Evolutionary conservation across 2,797 vertebrate species (phyloP).

Genomic region (Cottoperca gobio): DNA sequence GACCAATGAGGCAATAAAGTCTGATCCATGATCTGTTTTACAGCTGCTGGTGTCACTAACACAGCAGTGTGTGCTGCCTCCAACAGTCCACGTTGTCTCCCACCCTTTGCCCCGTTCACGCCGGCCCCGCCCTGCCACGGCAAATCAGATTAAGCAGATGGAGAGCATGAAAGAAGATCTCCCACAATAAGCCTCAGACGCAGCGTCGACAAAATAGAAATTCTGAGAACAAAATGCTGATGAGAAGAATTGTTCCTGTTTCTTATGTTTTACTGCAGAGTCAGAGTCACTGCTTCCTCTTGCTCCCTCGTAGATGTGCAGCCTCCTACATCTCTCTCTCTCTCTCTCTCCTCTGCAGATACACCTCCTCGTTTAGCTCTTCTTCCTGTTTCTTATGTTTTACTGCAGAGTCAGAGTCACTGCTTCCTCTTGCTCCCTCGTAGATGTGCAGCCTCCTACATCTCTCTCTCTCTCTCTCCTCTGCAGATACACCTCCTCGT

Average conservation of each 20-base stretch:
- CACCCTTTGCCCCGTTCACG: slow-evolving; percentile 24
- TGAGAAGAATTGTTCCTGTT: slow-evolving; percentile 14
- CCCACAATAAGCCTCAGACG: neutral
- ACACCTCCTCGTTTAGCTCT: no score
- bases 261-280: slow-evolving; percentile 4
- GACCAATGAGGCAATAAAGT: neutral
- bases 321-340: no score
- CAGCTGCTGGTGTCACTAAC: neutral
- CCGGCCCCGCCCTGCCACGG: neutral
- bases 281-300: slow-evolving; percentile 27
- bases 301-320: neutral
- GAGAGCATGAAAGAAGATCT: slow-evolving; percentile 25
- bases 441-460: neutral
- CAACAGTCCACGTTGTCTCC: neutral
- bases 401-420: neutral
- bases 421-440: slow-evolving; percentile 25
- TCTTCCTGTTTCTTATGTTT: no score
- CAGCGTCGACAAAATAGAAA: neutral
- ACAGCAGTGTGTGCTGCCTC: neutral
- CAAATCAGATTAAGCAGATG: slow-evolving; percentile 41
- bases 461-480: no score
- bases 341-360: no score
- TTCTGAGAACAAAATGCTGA: no score
- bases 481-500: no score
- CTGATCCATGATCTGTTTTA: neutral